A percentile compares a stretch with the other conserved stretches of the same genome.
Conservation (phyloP, 2,113 vertebrate species). For the Bombycilla garrulus region DNA sequence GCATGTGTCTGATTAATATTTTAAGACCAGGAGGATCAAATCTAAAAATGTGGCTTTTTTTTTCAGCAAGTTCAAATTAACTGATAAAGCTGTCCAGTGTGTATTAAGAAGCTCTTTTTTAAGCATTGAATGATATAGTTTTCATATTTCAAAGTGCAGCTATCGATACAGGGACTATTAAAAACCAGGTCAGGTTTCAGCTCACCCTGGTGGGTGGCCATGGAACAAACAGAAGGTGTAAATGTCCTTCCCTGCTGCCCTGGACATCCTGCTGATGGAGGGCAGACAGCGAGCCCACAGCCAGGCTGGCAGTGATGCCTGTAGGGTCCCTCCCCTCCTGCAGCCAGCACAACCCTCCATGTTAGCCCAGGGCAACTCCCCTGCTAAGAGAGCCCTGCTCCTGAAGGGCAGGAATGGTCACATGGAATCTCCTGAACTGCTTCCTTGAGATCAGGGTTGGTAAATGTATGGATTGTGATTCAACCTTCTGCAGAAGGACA, state of each 20-base stretch:
- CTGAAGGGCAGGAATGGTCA: not conserved
- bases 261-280: conserved; percentile 62
- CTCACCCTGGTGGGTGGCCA: not conserved
- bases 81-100: not conserved
- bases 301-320: not conserved
- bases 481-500: not conserved
- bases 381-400: not conserved
- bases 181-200: not conserved
- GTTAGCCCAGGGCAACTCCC: not conserved
- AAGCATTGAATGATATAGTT: not conserved
- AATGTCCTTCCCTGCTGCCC: conserved; percentile 67
- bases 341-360: accelerated
- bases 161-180: not conserved
- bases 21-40: conserved; percentile 74
- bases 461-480: not conserved
- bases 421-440: not conserved
- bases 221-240: not conserved
- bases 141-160: not conserved
- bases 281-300: conserved; percentile 69
- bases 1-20: conserved; percentile 80
- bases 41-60: conserved; percentile 23
- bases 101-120: not conserved
- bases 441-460: not conserved
- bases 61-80: conserved; percentile 8
- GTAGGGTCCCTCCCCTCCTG: not conserved